Evolutionary conservation across 2,888 invertebrate species (phyloP).

Genomic region (Cataglyphis cursor): DNA sequence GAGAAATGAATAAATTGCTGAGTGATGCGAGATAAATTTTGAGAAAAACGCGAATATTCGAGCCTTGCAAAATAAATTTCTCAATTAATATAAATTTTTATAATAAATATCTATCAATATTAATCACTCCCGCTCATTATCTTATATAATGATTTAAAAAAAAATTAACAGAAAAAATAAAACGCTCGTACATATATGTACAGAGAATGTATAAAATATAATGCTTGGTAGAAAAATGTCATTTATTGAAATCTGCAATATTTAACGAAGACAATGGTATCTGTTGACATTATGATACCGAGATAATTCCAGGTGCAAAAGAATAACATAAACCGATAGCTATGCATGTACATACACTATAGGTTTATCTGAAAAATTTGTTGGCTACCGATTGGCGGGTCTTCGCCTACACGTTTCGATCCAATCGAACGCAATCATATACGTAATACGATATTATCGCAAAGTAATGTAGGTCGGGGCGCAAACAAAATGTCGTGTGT

Average conservation of each 20-base stretch:
- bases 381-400: slow-evolving; percentile 38
- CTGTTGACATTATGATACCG: slow-evolving; percentile 40
- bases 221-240: neutral
- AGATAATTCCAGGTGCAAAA: slow-evolving; percentile 41
- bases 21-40: neutral
- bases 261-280: slow-evolving; percentile 36
- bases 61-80: neutral
- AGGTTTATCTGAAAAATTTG: slow-evolving; percentile 39
- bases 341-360: slow-evolving; percentile 49
- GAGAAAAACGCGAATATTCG: neutral
- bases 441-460: slow-evolving; percentile 78
- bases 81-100: neutral
- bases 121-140: neutral
- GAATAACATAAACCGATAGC: slow-evolving; percentile 41
- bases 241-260: slow-evolving; percentile 25
- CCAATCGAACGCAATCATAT: slow-evolving; percentile 51
- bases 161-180: neutral
- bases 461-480: slow-evolving; percentile 85
- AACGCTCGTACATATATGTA: neutral
- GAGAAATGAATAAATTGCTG: neutral
- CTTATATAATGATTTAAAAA: neutral
- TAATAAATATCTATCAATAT: neutral
- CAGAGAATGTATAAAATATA: neutral
- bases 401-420: neutral
- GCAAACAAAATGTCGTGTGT: slow-evolving; percentile 81